Base-by-base conservation (phyloP, 2,797 vertebrate species). In the Neostethus bicornis region DNA sequence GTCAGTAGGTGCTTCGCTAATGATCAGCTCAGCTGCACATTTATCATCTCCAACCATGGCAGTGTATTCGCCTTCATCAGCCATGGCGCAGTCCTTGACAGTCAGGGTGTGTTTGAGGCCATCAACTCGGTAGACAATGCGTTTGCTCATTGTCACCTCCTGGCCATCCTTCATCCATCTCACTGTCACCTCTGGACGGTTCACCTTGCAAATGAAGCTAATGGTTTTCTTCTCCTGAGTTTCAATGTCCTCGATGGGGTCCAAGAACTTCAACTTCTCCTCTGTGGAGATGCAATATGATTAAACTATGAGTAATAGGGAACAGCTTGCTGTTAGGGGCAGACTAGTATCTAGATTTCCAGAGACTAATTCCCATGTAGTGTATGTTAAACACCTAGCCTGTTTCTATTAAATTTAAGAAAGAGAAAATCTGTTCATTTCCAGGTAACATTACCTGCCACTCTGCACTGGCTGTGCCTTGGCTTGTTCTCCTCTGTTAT, bases 211-310 rank as follows among this genome's bases (percentile, higher is more conserved):
- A 66, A 87, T 88, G 66, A 99, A 99, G 37, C 91, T 92, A 62
- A 96, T 91, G 2, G 94, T 94, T 83, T 95, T 97, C 91, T 96
- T 99, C 85, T 99, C 97, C 90, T 97, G 96, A 26, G 97, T 98
- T 83, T 99, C 97, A 20, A 95, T 84, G 66, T 99, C 97, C 87
- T 98, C 93, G 26, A 98, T 93, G 58, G 95, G 93, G 14, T 95
- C 94, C 73, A 95, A 66, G 83, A 99, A 97, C 83, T 80, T 94
- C 47, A 98, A 90, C 41, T 94, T 94, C 83, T 99, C 97, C 91
- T 95, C 97, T 99, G 92, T 74, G 69, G 49, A 62, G 4, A 11
- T 16, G 49, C 9, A 42, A 3, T 13, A 49, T 1, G 8, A 25
- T 26, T 29, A 26, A 3, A 38, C 1, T 23, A 12, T 54, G 5